phyloP scores from a whole-genome alignment of 1,140 invertebrate genomes.

The Drosophila albomicans region DNA sequence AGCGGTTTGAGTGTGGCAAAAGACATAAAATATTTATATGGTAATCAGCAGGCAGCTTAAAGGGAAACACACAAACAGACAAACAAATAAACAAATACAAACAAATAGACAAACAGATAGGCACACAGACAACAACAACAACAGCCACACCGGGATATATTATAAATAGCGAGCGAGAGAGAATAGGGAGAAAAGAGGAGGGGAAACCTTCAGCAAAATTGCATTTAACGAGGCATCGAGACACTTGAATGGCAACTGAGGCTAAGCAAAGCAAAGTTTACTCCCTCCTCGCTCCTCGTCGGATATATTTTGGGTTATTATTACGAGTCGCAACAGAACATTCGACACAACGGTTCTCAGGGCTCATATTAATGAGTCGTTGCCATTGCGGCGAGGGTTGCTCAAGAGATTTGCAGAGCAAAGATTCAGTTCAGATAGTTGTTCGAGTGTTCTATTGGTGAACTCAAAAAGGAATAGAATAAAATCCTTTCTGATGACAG shows the following conservation, averaged over 20 bases:
- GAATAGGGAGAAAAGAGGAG: background rate
- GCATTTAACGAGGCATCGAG: slow-evolving; percentile 11
- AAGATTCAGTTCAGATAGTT: too few relatives aligned
- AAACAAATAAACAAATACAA: slow-evolving; percentile 13
- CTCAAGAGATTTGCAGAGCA: background rate
- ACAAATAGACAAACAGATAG: slow-evolving; percentile 6
- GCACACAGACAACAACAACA: background rate
- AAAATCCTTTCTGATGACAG: too few relatives aligned
- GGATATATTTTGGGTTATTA: background rate
- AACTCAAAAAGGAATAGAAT: too few relatives aligned
- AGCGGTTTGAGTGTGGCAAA: slow-evolving; percentile 22
- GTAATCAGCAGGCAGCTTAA: slow-evolving; percentile 39
- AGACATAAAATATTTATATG: slow-evolving; percentile 49
- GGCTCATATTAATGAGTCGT: background rate
- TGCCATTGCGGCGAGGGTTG: background rate
- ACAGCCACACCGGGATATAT: background rate
- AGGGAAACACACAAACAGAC: slow-evolving; percentile 10
- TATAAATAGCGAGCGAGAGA: background rate
- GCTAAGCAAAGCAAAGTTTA: background rate
- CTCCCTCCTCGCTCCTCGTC: background rate
- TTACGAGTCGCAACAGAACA: background rate
- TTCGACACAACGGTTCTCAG: background rate
- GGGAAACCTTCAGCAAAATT: background rate
- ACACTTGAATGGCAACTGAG: slow-evolving; percentile 7
- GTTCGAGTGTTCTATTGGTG: too few relatives aligned